phyloP scores from a whole-genome alignment of 2,888 invertebrate species.

The Punctoribates punctum region DNA sequence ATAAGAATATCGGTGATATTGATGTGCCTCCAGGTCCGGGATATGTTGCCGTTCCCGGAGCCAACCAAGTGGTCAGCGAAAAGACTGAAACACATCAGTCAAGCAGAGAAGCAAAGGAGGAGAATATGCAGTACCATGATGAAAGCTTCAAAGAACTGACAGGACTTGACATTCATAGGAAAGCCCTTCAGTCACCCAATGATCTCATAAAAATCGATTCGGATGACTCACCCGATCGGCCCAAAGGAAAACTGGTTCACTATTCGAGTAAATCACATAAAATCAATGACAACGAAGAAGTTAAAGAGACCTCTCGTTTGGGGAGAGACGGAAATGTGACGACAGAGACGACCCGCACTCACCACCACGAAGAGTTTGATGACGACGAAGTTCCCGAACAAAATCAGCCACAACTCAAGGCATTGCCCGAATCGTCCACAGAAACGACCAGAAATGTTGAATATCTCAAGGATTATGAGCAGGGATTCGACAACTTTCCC shows the following conservation, averaged over 20 bases:
- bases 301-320: slow-evolving; percentile 76
- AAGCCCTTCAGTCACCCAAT: slow-evolving; percentile 47
- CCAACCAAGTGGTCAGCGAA: slow-evolving; percentile 48
- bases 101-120: slow-evolving; percentile 47
- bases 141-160: slow-evolving; percentile 47
- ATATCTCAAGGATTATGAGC: slow-evolving; percentile 42
- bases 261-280: slow-evolving; percentile 47
- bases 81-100: slow-evolving; percentile 48
- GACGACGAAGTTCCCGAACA: slow-evolving; percentile 60
- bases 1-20: slow-evolving; percentile 36
- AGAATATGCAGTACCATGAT: slow-evolving; percentile 49
- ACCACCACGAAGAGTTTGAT: slow-evolving; percentile 61
- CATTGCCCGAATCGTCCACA: slow-evolving; percentile 37
- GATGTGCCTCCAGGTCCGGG: slow-evolving; percentile 41
- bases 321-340: slow-evolving; percentile 74
- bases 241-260: slow-evolving; percentile 47
- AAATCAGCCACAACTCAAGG: slow-evolving; percentile 35
- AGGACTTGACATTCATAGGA: slow-evolving; percentile 47
- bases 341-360: slow-evolving; percentile 61
- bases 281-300: slow-evolving; percentile 68
- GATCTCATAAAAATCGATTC: slow-evolving; percentile 43
- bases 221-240: slow-evolving; percentile 40
- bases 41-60: slow-evolving; percentile 45
- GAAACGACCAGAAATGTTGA: slow-evolving; percentile 32
- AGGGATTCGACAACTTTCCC: slow-evolving; percentile 30